Conservation (phyloP, 35 echinoderm and acorn worm species). For the Hemicentrotus pulcherrimus region DNA sequence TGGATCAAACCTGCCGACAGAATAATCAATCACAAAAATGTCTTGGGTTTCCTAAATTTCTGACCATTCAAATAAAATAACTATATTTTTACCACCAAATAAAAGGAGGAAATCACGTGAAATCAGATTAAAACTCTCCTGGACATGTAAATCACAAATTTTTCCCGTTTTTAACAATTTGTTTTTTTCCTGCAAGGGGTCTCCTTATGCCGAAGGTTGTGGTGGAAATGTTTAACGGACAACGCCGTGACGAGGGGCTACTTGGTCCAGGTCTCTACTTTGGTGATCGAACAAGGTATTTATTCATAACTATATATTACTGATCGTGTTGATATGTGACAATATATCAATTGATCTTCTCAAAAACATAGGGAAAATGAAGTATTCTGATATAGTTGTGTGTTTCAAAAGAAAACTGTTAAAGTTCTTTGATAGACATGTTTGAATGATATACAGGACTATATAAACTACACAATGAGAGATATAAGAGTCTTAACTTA, state of each 20-base stretch:
- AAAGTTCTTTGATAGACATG: no score
- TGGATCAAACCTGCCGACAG: no score
- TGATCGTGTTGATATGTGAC: no score
- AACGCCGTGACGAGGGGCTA: conserved; percentile 60
- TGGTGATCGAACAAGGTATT: conserved; percentile 65
- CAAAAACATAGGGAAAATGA: no score
- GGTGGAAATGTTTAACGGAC: conserved; percentile 55
- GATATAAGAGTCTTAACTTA: background rate
- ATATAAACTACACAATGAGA: no score
- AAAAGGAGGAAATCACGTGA: background rate
- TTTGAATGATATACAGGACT: no score
- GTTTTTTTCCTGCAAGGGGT: conserved; percentile 50
- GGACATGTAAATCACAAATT: background rate
- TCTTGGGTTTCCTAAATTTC: no score
- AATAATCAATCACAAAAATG: no score
- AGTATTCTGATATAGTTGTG: no score
- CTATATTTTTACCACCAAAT: background rate
- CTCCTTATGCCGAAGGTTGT: conserved; percentile 69
- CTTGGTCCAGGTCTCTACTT: conserved; percentile 72
- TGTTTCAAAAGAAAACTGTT: no score
- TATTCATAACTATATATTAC: background rate
- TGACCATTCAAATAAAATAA: no score
- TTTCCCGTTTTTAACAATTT: background rate
- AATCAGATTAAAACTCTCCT: background rate
- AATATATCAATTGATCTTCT: no score